Evolutionary conservation across 1,140 invertebrate genomes (phyloP).

Genomic region (Cyclargus thomasi): DNA sequence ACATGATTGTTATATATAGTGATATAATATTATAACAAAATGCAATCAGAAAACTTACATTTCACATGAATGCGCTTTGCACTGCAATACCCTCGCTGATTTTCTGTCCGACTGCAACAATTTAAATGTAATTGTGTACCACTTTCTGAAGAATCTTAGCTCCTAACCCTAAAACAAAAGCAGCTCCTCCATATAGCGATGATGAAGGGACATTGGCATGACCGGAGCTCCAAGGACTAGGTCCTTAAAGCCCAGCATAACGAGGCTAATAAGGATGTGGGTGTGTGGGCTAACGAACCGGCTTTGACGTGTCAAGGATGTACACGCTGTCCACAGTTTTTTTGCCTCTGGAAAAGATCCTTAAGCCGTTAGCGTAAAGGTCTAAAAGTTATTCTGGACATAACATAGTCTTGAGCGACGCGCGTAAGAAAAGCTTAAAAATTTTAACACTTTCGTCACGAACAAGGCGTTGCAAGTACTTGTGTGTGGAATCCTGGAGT

Average conservation of each 20-base stretch:
- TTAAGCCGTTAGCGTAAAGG: no score
- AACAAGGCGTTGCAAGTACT: background rate
- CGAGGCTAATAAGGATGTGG: constrained; percentile 10
- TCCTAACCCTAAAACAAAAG: no score
- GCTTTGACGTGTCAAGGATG: constrained; percentile 6
- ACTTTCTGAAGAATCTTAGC: no score
- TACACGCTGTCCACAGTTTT: no score
- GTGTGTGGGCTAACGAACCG: constrained; percentile 10
- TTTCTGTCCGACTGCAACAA: background rate
- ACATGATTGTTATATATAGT: no score
- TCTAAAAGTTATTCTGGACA: no score
- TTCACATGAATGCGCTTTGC: background rate
- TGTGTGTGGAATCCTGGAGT: background rate
- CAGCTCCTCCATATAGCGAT: background rate
- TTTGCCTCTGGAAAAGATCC: no score
- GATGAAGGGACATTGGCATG: background rate
- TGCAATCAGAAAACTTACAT: background rate
- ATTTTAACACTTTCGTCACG: background rate
- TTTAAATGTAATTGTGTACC: no score
- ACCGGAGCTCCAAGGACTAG: background rate
- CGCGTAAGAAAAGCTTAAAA: background rate
- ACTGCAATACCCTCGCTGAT: background rate
- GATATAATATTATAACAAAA: no score
- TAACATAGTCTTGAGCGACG: background rate
- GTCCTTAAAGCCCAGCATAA: background rate